Evolutionary conservation across 2,797 vertebrate species (phyloP).

Genomic region (Gobionotothen gibberifrons): DNA sequence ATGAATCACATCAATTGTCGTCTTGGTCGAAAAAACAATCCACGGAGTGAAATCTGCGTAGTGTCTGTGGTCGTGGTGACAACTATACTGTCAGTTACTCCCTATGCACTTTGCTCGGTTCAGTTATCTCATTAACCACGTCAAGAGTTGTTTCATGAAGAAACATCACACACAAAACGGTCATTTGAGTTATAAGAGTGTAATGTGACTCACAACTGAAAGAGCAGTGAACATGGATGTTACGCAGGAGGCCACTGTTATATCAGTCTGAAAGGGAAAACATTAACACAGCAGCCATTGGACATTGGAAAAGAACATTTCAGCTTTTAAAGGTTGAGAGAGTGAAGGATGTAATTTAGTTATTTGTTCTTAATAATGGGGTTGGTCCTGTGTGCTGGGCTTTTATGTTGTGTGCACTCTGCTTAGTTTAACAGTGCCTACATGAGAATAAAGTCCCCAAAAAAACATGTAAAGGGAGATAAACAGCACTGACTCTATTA

Average conservation of each 20-base stretch:
- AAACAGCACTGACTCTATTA: background rate
- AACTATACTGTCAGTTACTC: background rate
- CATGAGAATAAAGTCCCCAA: background rate
- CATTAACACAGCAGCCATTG: slow-evolving; percentile 13
- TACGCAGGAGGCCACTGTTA: background rate
- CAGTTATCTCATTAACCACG: background rate
- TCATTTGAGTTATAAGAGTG: background rate
- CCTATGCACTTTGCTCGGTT: slow-evolving; percentile 37
- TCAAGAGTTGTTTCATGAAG: background rate
- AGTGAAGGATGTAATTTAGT: slow-evolving; percentile 5
- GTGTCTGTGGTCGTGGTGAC: background rate
- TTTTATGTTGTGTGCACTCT: slow-evolving; percentile 16
- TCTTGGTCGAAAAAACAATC: background rate
- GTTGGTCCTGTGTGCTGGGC: slow-evolving; percentile 11
- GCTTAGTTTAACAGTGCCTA: background rate
- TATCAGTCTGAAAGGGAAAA: slow-evolving; percentile 2
- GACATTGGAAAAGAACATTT: slow-evolving; percentile 4
- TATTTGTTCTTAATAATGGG: slow-evolving; percentile 24
- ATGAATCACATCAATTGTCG: background rate
- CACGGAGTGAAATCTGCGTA: background rate
- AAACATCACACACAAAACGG: background rate
- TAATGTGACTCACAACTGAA: slow-evolving; percentile 4
- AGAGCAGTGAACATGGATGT: slow-evolving; percentile 1
- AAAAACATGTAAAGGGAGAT: background rate
- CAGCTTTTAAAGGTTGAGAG: slow-evolving; percentile 12